phyloP scores from a whole-genome alignment of 1,140 invertebrate species.

The Muscidifurax raptorellus region DNA sequence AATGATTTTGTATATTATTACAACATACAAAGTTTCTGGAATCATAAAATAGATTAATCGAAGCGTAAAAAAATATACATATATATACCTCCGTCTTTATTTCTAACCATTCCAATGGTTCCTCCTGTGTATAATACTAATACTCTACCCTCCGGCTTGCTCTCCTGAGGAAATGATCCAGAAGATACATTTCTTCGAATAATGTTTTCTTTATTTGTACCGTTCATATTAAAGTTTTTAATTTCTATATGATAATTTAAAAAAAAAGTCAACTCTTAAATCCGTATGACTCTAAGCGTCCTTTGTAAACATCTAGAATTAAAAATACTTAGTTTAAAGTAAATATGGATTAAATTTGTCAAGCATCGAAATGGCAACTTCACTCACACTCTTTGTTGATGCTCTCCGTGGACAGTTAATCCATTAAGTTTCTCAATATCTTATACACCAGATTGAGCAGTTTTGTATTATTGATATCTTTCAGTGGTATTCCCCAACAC shows the following conservation, averaged over 20 bases:
- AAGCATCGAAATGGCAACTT: background rate
- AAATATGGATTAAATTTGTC: background rate
- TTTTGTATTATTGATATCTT: background rate
- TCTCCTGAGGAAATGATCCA: constrained; percentile 54
- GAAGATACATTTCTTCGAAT: constrained; percentile 46
- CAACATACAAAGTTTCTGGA: no score
- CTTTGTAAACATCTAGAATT: background rate
- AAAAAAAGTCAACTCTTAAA: background rate
- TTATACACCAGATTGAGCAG: background rate
- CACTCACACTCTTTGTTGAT: background rate
- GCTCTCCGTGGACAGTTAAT: background rate
- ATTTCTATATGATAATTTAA: background rate
- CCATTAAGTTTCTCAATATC: background rate
- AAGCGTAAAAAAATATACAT: no score
- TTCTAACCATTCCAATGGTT: constrained; percentile 91
- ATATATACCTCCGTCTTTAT: constrained; percentile 80
- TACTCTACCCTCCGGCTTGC: constrained; percentile 73
- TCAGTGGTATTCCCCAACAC: background rate
- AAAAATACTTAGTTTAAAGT: background rate
- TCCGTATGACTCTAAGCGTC: background rate
- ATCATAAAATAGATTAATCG: constrained; percentile 37
- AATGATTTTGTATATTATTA: constrained; percentile 18
- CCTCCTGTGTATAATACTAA: constrained; percentile 91
- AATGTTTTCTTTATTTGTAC: background rate
- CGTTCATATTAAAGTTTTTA: background rate